Evolutionary conservation across 2,888 invertebrate genomes (phyloP).

Genomic region (Drosophila diplacantha): DNA sequence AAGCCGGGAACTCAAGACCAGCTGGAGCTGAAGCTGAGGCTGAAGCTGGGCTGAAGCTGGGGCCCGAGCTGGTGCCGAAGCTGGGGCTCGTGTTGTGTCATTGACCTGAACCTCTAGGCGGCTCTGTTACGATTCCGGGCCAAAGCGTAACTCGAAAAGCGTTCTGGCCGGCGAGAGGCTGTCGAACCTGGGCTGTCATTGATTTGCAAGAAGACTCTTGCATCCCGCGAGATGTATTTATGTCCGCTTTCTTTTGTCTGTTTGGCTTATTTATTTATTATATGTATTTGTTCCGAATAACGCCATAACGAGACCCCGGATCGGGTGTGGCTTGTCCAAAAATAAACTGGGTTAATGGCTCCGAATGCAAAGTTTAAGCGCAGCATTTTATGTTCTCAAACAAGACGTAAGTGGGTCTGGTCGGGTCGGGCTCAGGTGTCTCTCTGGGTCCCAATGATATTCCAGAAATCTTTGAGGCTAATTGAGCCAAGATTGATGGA

Average conservation of each 20-base stretch:
- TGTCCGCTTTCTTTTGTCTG: conserved; percentile 35
- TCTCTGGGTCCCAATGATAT: conserved; percentile 5
- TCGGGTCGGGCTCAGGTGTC: conserved; percentile 11
- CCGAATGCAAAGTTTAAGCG: conserved; percentile 41
- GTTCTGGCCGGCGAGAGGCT: conserved; percentile 14
- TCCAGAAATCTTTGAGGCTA: conserved; percentile 5
- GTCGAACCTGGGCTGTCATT: conserved; percentile 31
- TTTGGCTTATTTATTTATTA: conserved; percentile 23
- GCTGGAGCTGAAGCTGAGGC: conserved; percentile 9
- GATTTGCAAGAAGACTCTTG: conserved; percentile 58
- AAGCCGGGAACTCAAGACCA: conserved; percentile 27
- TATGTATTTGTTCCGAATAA: conserved; percentile 9
- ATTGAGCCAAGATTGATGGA: conserved; percentile 33
- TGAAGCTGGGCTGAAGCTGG: not conserved
- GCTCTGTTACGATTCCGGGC: conserved; percentile 41
- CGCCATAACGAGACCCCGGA: conserved; percentile 34
- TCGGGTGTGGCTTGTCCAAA: conserved; percentile 59
- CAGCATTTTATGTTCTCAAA: conserved; percentile 44
- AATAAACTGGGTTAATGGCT: conserved; percentile 65
- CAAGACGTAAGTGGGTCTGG: conserved; percentile 53
- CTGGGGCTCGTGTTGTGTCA: conserved; percentile 40
- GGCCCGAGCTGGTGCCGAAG: conserved; percentile 9
- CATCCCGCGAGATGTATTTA: conserved; percentile 40
- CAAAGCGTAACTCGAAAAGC: conserved; percentile 26
- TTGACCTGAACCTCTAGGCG: conserved; percentile 41